phyloP scores from a whole-genome alignment of 2,797 vertebrate genomes.

The Rhabdophis nuchalis region DNA sequence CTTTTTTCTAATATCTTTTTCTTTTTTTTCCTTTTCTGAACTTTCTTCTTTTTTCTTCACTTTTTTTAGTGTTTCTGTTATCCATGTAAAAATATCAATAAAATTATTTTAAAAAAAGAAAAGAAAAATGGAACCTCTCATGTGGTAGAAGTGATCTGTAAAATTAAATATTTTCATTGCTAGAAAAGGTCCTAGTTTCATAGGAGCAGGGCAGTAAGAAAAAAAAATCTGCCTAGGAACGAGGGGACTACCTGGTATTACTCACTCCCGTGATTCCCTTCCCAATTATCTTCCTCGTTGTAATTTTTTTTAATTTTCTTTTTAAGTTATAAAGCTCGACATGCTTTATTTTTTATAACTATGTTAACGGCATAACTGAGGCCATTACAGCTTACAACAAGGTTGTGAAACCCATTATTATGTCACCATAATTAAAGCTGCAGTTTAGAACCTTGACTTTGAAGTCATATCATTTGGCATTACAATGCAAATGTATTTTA shows the following conservation, averaged over 20 bases:
- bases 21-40: neutral
- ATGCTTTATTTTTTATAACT: conserved; percentile 1
- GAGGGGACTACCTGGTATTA: neutral
- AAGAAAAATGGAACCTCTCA: neutral
- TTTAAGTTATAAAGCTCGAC: neutral
- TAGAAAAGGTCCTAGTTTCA: neutral
- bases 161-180: neutral
- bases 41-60: neutral
- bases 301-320: neutral
- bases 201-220: too few relatives aligned
- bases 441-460: neutral
- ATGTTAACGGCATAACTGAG: neutral
- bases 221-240: neutral
- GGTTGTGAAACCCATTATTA: neutral
- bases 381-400: neutral
- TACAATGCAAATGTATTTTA: conserved; percentile 6
- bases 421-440: conserved; percentile 8
- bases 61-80: neutral
- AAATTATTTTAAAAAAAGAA: neutral
- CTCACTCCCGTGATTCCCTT: neutral
- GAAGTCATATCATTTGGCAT: neutral
- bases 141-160: neutral
- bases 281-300: too few relatives aligned
- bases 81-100: neutral
- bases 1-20: neutral